phyloP scores from a whole-genome alignment of 2,888 invertebrate genomes.

The Epicampocera succincta region DNA sequence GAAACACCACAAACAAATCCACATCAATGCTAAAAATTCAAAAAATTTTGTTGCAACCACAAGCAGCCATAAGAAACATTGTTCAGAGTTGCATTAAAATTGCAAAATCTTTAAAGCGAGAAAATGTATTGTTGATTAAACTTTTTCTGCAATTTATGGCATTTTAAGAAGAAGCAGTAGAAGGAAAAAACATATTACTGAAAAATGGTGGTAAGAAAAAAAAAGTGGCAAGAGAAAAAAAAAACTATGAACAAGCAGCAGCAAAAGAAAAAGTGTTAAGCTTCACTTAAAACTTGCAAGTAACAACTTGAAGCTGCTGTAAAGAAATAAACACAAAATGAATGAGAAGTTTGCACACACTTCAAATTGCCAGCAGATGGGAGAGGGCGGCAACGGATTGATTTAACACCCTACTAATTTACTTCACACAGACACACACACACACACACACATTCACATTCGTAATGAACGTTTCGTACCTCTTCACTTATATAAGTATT shows the following conservation, averaged over 20 bases:
- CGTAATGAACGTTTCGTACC: no score
- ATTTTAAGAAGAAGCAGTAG: not conserved
- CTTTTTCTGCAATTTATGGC: not conserved
- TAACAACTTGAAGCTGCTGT: not conserved
- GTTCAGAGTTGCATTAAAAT: conserved; percentile 30
- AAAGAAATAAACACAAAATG: not conserved
- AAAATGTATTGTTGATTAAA: conserved; percentile 12
- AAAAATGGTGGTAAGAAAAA: no score
- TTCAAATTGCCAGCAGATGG: not conserved
- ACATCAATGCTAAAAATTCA: conserved; percentile 33
- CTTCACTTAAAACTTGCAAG: conserved; percentile 37
- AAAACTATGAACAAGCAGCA: not conserved
- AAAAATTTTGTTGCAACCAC: conserved; percentile 31
- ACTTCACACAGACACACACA: no score
- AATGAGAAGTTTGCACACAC: conserved; percentile 16
- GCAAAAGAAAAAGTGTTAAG: conserved; percentile 12
- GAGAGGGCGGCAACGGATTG: no score
- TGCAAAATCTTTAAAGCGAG: conserved; percentile 34
- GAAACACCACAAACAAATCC: conserved; percentile 53
- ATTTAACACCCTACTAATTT: no score
- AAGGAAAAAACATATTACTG: conserved; percentile 15
- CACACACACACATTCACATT: no score
- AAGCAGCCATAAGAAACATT: conserved; percentile 15
- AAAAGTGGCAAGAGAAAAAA: not conserved
- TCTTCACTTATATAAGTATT: no score